Percentiles rank a stretch among this genome's conserved stretches.
These are phyloP conservation scores for Leptoclinus maculatus DNA, from an alignment of 2,797 vertebrate species.

Conservation along the genomic window DNA sequence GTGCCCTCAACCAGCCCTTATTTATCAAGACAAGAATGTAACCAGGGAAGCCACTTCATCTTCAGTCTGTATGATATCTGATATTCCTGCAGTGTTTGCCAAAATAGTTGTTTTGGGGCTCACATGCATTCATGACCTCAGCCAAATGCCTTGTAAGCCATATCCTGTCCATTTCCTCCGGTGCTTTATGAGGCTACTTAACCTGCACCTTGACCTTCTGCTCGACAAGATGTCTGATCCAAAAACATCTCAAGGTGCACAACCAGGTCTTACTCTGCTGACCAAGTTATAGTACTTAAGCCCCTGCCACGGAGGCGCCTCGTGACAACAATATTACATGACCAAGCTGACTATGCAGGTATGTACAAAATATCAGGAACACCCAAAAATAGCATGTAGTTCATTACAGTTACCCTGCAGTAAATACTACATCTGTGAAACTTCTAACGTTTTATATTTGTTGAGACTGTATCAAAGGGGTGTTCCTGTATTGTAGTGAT, in stretches of 20 bases:
- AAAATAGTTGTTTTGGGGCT: slow-evolving; percentile 61
- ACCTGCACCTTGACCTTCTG: slow-evolving; percentile 68
- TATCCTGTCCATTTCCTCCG: slow-evolving; percentile 44
- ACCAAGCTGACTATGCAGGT: not conserved
- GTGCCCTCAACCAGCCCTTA: not conserved
- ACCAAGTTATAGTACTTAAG: slow-evolving; percentile 10
- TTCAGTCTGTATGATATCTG: slow-evolving; percentile 38
- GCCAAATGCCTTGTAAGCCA: slow-evolving; percentile 41
- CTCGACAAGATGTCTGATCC: slow-evolving; percentile 70
- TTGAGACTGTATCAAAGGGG: not conserved
- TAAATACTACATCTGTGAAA: not conserved
- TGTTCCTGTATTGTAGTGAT: not conserved
- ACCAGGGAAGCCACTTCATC: slow-evolving; percentile 9
- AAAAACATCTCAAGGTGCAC: slow-evolving; percentile 59
- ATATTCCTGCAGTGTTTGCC: slow-evolving; percentile 42
- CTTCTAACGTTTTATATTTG: not conserved
- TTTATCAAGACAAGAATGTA: slow-evolving; percentile 25
- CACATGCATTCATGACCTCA: slow-evolving; percentile 48
- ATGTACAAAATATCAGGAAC: not conserved
- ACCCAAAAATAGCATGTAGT: too few species aligned
- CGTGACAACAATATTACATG: slow-evolving; percentile 10
- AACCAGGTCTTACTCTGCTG: slow-evolving; percentile 45
- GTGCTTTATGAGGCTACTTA: slow-evolving; percentile 69
- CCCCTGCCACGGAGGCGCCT: not conserved
- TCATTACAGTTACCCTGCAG: not conserved